Evolutionary conservation across 2,888 invertebrate species (phyloP).

Genomic region (Parthenolecanium corni): DNA sequence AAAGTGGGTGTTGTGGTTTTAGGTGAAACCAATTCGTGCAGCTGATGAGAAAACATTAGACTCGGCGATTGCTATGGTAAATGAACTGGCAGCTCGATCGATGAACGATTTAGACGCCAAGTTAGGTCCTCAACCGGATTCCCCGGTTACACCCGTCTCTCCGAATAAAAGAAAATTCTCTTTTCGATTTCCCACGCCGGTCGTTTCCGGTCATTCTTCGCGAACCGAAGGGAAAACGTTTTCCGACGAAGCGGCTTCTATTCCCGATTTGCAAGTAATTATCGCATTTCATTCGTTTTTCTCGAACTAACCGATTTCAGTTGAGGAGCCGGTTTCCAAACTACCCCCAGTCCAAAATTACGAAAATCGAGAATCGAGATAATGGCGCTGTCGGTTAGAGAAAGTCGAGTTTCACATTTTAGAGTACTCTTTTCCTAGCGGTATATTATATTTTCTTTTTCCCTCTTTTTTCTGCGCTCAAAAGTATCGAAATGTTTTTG

Average conservation of each 20-base stretch:
- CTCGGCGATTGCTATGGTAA: conserved; percentile 84
- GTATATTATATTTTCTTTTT: too few relatives aligned
- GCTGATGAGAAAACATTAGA: conserved; percentile 84
- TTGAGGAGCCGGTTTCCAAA: too few relatives aligned
- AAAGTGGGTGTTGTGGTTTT: neutral
- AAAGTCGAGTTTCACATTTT: too few relatives aligned
- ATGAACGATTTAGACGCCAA: conserved; percentile 39
- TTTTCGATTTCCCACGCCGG: conserved; percentile 54
- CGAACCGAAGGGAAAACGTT: conserved; percentile 70
- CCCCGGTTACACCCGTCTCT: conserved; percentile 47
- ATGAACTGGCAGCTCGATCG: conserved; percentile 69
- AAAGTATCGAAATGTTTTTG: too few relatives aligned
- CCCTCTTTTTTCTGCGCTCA: too few relatives aligned
- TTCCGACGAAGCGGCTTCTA: conserved; percentile 73
- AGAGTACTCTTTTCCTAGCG: too few relatives aligned
- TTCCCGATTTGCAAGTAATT: conserved; percentile 75
- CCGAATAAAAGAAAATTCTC: conserved; percentile 70
- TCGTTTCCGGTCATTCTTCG: conserved; percentile 39
- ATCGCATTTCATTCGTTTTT: neutral
- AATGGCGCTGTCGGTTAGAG: too few relatives aligned
- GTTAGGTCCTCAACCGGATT: conserved; percentile 34
- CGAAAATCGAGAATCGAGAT: too few relatives aligned
- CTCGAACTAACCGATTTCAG: too few relatives aligned
- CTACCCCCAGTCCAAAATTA: too few relatives aligned
- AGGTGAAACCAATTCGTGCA: conserved; percentile 85